phyloP scores from a whole-genome alignment of 1,140 invertebrate genomes.

The Zaprionus lachaisei region DNA sequence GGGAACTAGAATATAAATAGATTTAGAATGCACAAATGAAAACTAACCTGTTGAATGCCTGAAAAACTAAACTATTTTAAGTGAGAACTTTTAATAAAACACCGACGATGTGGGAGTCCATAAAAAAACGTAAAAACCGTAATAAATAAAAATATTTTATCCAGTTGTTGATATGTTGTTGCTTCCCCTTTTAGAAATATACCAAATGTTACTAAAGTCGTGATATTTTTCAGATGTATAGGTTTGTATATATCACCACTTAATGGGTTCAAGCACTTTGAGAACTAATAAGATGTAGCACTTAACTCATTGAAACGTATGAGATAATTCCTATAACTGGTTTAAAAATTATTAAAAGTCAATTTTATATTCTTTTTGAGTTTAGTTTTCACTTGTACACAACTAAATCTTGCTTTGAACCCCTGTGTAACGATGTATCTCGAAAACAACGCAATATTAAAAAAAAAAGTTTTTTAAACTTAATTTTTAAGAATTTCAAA shows the following conservation, averaged over 20 bases:
- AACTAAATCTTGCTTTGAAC: neutral
- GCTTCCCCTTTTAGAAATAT: neutral
- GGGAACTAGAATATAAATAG: constrained; percentile 14
- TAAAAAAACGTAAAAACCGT: constrained; percentile 15
- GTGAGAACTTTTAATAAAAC: neutral
- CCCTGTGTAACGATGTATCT: neutral
- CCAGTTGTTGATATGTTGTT: constrained; percentile 3
- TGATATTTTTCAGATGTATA: too few species aligned
- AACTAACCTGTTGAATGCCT: constrained; percentile 38
- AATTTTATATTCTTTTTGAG: neutral
- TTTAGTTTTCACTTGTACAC: neutral
- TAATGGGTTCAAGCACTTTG: too few species aligned
- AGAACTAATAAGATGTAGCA: too few species aligned
- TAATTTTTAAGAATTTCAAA: neutral
- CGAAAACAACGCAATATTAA: neutral
- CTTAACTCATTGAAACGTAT: too few species aligned
- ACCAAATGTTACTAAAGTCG: neutral
- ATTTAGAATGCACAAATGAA: constrained; percentile 45
- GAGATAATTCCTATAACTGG: too few species aligned
- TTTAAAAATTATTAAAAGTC: neutral
- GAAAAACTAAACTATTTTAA: constrained; percentile 18
- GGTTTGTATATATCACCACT: too few species aligned
- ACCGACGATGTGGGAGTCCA: neutral
- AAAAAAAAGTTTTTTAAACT: neutral
- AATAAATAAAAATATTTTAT: constrained; percentile 17